Conservation (phyloP, 2,113 vertebrate species). For the Percina caprodes region DNA sequence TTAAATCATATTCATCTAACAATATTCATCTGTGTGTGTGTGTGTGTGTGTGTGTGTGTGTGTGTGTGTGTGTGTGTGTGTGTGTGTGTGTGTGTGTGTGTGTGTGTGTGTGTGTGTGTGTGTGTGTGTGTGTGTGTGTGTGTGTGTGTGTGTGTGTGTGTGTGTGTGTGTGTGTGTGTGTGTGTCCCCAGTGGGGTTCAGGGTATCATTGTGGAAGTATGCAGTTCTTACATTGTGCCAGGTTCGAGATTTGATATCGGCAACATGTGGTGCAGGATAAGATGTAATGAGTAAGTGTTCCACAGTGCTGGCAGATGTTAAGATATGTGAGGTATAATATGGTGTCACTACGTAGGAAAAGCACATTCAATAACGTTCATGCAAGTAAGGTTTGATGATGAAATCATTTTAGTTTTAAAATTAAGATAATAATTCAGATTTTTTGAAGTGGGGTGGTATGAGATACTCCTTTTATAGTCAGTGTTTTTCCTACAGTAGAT, state of each 20-base stretch:
- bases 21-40: background rate
- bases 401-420: slow-evolving; percentile 2
- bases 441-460: too few relatives aligned
- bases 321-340: background rate
- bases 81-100: slow-evolving; percentile 1
- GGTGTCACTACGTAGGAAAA: too few relatives aligned
- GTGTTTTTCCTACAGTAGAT: too few relatives aligned
- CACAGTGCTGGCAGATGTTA: background rate
- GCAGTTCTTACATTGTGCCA: slow-evolving; percentile 1
- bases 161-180: too few relatives aligned
- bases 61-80: too few relatives aligned
- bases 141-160: slow-evolving; percentile 31
- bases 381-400: background rate
- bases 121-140: background rate
- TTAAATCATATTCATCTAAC: too few relatives aligned
- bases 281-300: slow-evolving; percentile 5
- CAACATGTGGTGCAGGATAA: slow-evolving; percentile 12
- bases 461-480: too few relatives aligned
- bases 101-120: background rate
- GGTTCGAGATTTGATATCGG: slow-evolving; percentile 15
- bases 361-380: too few relatives aligned
- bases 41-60: background rate
- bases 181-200: slow-evolving; percentile 3
- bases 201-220: slow-evolving; percentile 15
- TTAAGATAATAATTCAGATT: too few relatives aligned